phyloP scores from a whole-genome alignment of 2,888 invertebrate genomes.

The Drosophila lacicola region DNA sequence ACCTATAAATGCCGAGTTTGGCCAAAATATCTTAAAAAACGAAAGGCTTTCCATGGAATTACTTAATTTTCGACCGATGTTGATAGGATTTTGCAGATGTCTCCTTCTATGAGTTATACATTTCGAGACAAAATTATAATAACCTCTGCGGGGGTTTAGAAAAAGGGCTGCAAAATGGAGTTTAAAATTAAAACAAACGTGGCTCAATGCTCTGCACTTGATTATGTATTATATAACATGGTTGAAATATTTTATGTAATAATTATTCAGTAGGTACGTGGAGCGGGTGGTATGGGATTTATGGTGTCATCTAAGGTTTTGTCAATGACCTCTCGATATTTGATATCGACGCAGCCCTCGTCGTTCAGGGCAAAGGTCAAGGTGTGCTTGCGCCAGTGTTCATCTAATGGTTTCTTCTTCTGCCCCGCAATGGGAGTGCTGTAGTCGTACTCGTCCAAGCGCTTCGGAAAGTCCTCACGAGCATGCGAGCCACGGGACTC shows the following conservation, averaged over 20 bases:
- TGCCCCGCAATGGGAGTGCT: slow-evolving; percentile 95
- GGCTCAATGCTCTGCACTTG: too few relatives aligned
- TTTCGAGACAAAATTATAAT: too few relatives aligned
- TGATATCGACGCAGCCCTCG: slow-evolving; percentile 92
- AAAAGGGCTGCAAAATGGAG: too few relatives aligned
- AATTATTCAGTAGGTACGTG: slow-evolving; percentile 91
- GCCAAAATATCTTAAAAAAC: too few relatives aligned
- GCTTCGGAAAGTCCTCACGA: slow-evolving; percentile 95
- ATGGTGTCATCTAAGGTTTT: slow-evolving; percentile 94
- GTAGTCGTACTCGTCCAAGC: slow-evolving; percentile 96
- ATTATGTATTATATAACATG: too few relatives aligned
- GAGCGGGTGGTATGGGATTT: slow-evolving; percentile 94
- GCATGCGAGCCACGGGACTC: slow-evolving; percentile 99
- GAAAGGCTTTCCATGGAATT: too few relatives aligned
- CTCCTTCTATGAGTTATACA: too few relatives aligned
- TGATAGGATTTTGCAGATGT: too few relatives aligned
- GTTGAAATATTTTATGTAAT: background rate
- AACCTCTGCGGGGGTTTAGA: too few relatives aligned
- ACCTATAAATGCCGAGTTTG: too few relatives aligned
- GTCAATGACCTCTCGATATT: slow-evolving; percentile 97
- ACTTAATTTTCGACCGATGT: too few relatives aligned
- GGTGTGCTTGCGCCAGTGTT: slow-evolving; percentile 99
- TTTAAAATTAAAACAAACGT: too few relatives aligned
- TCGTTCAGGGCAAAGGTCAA: slow-evolving; percentile 89
- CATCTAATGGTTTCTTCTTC: slow-evolving; percentile 88